These are phyloP conservation scores for Athrips mouffetella DNA, from an alignment of 2,888 invertebrate genomes.

Conservation along the genomic window DNA sequence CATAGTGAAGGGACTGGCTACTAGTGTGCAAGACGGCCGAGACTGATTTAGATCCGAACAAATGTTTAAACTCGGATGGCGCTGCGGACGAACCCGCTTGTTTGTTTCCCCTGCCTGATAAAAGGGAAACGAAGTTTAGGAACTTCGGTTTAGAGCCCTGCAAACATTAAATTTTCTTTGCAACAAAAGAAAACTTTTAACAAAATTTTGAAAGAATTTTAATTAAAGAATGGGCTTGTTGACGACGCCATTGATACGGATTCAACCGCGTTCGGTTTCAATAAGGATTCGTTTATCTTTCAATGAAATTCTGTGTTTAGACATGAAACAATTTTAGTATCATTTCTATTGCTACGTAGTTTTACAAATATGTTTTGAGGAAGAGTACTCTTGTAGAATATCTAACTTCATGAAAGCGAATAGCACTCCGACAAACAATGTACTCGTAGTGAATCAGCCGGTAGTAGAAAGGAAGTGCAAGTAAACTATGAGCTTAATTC, in stretches of 20 bases:
- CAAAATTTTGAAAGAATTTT: conserved; percentile 15
- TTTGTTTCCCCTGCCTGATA: conserved; percentile 9
- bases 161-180: conserved; percentile 12
- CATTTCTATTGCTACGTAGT: too few species aligned
- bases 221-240: conserved; percentile 12
- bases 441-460: conserved; percentile 5
- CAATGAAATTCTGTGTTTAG: too few species aligned
- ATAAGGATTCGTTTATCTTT: background rate
- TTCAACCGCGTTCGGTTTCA: background rate
- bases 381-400: too few species aligned
- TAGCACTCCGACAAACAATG: conserved; percentile 1
- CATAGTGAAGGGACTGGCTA: conserved; percentile 11
- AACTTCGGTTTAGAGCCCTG: conserved; percentile 3
- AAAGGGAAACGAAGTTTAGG: conserved; percentile 12
- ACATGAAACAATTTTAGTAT: too few species aligned
- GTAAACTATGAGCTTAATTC: conserved; percentile 15
- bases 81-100: conserved; percentile 5
- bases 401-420: background rate
- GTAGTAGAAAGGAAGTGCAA: conserved; percentile 16
- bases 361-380: too few species aligned
- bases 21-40: conserved; percentile 14
- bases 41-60: conserved; percentile 20
- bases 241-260: conserved; percentile 2
- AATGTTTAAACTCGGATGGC: conserved; percentile 14
- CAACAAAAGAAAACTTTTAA: conserved; percentile 14